phyloP scores from a whole-genome alignment of 1,140 invertebrate genomes.

The Gryllus bimaculatus region DNA sequence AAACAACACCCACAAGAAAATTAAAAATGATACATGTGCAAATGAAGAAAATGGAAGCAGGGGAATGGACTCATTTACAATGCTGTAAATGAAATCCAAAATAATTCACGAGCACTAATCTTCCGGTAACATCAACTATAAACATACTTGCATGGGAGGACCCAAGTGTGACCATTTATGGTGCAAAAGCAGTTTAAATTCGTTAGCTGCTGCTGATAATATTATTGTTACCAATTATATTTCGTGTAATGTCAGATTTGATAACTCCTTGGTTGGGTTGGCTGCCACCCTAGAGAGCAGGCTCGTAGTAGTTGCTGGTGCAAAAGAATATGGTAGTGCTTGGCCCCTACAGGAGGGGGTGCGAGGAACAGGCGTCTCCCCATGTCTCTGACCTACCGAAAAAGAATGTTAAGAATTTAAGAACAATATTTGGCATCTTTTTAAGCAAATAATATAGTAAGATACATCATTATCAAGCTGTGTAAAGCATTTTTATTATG shows the following conservation, averaged over 20 bases:
- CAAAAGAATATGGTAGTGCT: background rate
- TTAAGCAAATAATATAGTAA: background rate
- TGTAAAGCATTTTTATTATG: background rate
- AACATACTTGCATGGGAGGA: background rate
- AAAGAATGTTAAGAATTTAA: background rate
- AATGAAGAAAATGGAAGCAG: background rate
- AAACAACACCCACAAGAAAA: no score
- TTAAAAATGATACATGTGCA: background rate
- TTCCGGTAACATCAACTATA: background rate
- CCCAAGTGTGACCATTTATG: background rate
- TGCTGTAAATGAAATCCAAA: background rate
- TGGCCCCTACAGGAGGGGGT: background rate
- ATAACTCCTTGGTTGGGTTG: background rate
- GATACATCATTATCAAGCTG: background rate
- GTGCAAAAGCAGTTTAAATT: background rate
- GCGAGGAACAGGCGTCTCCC: background rate
- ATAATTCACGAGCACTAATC: background rate
- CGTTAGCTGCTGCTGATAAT: background rate
- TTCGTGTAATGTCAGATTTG: background rate
- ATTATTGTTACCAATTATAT: constrained; percentile 1
- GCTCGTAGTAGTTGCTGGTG: background rate
- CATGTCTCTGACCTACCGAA: background rate
- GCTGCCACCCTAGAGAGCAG: background rate
- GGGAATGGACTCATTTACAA: background rate
- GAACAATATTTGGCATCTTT: background rate